Conservation (phyloP, 2,113 vertebrate species). For the Nothoprocta pentlandii region DNA sequence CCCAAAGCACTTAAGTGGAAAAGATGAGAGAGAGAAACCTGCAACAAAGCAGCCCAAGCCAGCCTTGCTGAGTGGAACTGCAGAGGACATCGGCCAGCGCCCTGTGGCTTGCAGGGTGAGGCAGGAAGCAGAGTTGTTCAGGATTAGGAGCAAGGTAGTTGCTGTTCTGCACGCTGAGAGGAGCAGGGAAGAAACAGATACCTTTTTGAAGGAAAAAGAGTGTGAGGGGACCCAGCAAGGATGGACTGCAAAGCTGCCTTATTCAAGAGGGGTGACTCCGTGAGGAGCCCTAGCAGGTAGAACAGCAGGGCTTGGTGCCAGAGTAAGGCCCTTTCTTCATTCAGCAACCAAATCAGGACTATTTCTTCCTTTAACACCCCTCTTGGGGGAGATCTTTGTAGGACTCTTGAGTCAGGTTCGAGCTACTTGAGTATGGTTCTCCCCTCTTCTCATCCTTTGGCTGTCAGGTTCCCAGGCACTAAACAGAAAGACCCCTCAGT, state of each 20-base stretch:
- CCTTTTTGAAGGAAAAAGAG: background rate
- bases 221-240: accelerated
- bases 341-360: background rate
- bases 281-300: background rate
- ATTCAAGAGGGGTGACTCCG: background rate
- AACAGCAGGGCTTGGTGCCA: background rate
- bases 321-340: background rate
- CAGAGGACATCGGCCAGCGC: background rate
- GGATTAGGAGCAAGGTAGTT: background rate
- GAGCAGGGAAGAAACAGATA: background rate
- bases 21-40: background rate
- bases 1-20: background rate
- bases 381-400: background rate
- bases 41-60: background rate
- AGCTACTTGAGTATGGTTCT: background rate
- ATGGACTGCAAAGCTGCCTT: background rate
- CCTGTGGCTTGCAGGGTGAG: background rate
- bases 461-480: background rate
- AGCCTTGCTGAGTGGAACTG: background rate
- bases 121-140: background rate
- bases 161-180: background rate
- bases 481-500: background rate
- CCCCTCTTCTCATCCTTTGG: background rate
- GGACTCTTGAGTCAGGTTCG: background rate
- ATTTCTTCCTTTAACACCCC: background rate